phyloP scores from a whole-genome alignment of 2,888 invertebrate species.

The Himalopsyche kuldschensis region DNA sequence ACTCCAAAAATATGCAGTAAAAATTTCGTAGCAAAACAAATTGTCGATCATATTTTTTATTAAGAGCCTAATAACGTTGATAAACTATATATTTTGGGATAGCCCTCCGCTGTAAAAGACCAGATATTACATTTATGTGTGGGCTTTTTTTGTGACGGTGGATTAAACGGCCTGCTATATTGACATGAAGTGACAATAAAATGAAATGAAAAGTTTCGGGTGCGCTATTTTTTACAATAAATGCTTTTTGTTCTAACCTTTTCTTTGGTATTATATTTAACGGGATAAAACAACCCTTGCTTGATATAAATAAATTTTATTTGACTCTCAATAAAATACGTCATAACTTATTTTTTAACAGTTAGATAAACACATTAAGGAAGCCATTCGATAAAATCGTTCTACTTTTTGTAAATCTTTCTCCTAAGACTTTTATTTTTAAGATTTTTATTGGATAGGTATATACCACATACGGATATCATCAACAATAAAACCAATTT shows the following conservation, averaged over 20 bases:
- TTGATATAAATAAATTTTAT: no score
- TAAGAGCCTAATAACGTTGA: not conserved
- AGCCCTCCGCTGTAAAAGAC: not conserved
- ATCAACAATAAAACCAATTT: no score
- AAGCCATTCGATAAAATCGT: no score
- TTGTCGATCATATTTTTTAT: slow-evolving; percentile 1
- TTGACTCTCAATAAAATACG: no score
- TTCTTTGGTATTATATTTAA: not conserved
- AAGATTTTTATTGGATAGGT: no score
- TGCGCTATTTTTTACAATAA: slow-evolving; percentile 28
- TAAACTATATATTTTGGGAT: not conserved
- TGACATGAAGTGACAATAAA: slow-evolving; percentile 37
- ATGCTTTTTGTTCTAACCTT: slow-evolving; percentile 28
- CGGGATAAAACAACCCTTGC: no score
- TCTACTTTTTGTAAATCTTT: no score
- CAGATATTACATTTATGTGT: not conserved
- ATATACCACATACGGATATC: no score
- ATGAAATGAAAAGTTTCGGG: slow-evolving; percentile 33
- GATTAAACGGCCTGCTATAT: slow-evolving; percentile 32
- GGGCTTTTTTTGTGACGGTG: slow-evolving; percentile 11
- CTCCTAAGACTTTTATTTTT: no score
- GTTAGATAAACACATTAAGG: no score
- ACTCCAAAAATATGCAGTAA: not conserved
- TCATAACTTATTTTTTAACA: no score
- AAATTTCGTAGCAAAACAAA: not conserved